Evolutionary conservation across 1,140 invertebrate genomes (phyloP), one percentile per base, ranked within the genome.

Genomic region (Steinernema feltiae): DNA sequence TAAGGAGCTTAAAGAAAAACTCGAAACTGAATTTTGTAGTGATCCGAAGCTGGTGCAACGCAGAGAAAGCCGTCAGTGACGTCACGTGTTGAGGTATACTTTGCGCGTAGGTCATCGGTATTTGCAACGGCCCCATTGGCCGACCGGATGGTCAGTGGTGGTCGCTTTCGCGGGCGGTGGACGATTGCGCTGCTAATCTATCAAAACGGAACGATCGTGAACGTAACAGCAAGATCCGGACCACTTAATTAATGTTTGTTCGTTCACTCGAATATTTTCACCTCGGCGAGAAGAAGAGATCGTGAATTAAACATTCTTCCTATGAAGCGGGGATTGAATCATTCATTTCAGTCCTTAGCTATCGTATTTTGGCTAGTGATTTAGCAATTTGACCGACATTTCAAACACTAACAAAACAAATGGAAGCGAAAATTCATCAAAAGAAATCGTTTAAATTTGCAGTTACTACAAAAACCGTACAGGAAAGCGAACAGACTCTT

Each of bases 241-340:
- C 53, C 53, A 63, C 53, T 63, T 63, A 63, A 63, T 63, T 63
- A 63, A 3, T 63, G 53, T 63, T 63, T 63, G 53, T 63, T 63
- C 53, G 7, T 63, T 63, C 53, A 63, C 24, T 63, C 15, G 41
- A 46, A n/a, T 7, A 46, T 7, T 7, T n/a, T 7, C 7, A 46
- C 41, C n/a, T 46, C 41, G 41, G 7, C 7, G n/a, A n/a, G 41
- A n/a, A 46, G 41, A 46, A 46, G 41, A 46, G 41, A n/a, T 12
- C 41, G 41, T 46, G 7, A n/a, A 46, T n/a, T n/a, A n/a, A n/a
- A n/a, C n/a, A n/a, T n/a, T n/a, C n/a, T n/a, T n/a, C n/a, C n/a
- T n/a, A n/a, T n/a, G n/a, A n/a, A n/a, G n/a, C n/a, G n/a, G n/a
- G n/a, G n/a, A n/a, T n/a, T n/a, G n/a, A n/a, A n/a, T n/a, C n/a